phyloP scores from a whole-genome alignment of 2,797 vertebrate species.

The Helostoma temminkii region DNA sequence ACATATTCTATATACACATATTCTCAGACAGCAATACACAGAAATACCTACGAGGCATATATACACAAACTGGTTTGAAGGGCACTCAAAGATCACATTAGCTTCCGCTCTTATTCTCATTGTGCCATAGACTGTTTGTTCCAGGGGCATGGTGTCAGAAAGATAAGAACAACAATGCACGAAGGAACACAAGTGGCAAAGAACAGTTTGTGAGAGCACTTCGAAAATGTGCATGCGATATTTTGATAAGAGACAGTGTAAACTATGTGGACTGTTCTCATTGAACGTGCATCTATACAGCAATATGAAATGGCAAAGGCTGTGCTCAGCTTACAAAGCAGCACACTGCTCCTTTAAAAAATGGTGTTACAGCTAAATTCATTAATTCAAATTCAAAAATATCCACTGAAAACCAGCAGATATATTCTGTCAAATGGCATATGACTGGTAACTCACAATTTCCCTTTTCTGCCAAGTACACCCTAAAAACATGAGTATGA shows the following conservation, averaged over 20 bases:
- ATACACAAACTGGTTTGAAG: constrained; percentile 49
- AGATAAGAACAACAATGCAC: constrained; percentile 77
- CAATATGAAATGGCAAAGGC: constrained; percentile 10
- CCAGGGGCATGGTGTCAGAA: constrained; percentile 70
- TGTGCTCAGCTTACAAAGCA: constrained; percentile 21
- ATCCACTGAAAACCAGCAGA: too few species aligned
- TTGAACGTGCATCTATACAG: constrained; percentile 55
- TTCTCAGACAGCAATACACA: constrained; percentile 26
- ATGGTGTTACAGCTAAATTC: neutral
- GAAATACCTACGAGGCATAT: constrained; percentile 10
- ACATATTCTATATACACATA: too few species aligned
- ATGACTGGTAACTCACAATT: neutral
- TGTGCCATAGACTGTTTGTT: constrained; percentile 69
- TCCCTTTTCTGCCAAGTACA: constrained; percentile 7
- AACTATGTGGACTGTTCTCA: constrained; percentile 66
- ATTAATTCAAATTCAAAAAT: neutral
- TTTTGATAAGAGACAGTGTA: constrained; percentile 72
- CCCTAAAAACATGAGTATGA: constrained; percentile 17
- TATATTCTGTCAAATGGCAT: neutral
- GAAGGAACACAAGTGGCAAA: constrained; percentile 51
- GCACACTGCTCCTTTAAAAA: constrained; percentile 23
- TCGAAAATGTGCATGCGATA: constrained; percentile 63
- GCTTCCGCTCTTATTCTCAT: constrained; percentile 60
- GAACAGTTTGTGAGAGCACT: constrained; percentile 66
- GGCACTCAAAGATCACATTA: constrained; percentile 59